These are phyloP conservation scores for Pectinophora gossypiella DNA, from an alignment of 1,140 invertebrate genomes.

Conservation along the genomic window DNA sequence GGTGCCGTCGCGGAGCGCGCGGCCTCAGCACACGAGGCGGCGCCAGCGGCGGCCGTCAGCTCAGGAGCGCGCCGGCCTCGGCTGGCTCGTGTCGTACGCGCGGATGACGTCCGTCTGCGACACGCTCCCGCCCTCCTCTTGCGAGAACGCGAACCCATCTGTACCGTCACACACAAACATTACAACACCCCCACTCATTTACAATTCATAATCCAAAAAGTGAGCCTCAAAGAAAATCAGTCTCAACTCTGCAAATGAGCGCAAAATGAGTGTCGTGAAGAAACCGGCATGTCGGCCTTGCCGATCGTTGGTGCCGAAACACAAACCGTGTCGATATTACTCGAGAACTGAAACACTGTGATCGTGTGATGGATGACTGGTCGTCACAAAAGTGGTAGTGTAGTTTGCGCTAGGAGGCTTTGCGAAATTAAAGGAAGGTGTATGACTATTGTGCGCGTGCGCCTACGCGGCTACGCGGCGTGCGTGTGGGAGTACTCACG, in stretches of 20 bases:
- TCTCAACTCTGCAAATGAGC: too few relatives aligned
- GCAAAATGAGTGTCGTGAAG: not conserved
- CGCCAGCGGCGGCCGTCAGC: conserved; percentile 15
- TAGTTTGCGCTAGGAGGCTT: too few relatives aligned
- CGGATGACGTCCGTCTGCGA: conserved; percentile 94
- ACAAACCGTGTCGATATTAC: too few relatives aligned
- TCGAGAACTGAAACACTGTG: too few relatives aligned
- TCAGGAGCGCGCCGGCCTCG: conserved; percentile 86
- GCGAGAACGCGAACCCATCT: conserved; percentile 99
- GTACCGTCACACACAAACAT: conserved; percentile 25
- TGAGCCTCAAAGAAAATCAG: too few relatives aligned
- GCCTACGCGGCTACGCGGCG: conserved; percentile 22
- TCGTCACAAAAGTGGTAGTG: too few relatives aligned
- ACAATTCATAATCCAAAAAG: too few relatives aligned
- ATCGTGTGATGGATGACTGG: too few relatives aligned
- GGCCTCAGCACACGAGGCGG: not conserved
- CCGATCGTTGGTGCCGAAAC: not conserved
- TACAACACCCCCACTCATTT: too few relatives aligned
- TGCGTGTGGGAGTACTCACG: conserved; percentile 86
- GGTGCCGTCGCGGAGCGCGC: not conserved
- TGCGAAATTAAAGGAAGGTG: not conserved
- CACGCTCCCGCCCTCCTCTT: conserved; percentile 97
- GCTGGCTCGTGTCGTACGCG: conserved; percentile 93
- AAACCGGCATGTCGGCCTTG: not conserved
- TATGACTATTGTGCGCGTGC: conserved; percentile 7